Evolutionary conservation across 2,113 vertebrate species (phyloP), one percentile per base, ranked within the genome.

Genomic region (Edolisoma coerulescens): DNA sequence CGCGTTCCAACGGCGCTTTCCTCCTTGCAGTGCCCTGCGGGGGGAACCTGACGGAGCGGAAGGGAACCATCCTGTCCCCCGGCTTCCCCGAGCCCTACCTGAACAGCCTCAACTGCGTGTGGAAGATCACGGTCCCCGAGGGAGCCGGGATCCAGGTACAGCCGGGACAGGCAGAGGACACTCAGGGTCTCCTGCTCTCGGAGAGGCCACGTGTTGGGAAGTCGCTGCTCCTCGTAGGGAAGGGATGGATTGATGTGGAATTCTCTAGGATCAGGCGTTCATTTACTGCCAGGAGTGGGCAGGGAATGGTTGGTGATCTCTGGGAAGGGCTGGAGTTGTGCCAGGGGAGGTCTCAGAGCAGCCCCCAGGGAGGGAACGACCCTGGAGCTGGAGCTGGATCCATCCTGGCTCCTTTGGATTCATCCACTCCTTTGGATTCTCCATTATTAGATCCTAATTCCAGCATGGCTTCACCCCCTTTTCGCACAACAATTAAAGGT

Each of bases 81-180:
- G 99, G 99, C 41, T 99, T 99, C 96, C 99, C 99, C 0, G 99
- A 99, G 96, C 99, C 99, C 2, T 99, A 99, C 97, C 98, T 99
- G 75, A 99, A 99, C 97, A 99, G 99, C 94, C 98, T 99, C 93
- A 99, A 99, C 98, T 99, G 99, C 17, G 99, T 99, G 52, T 99
- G 99, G 99, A 99, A 99, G 97, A 99, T 99, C 94, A 98, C 98
- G 0, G 99, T 99, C 74, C 99, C 99, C 0, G 99, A 99, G 90
- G 99, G 99, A 63, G 99, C 99, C 1, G 99, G 99, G 90, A 99
- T 99, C 57, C 99, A 99, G 99, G 99, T 99, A 98, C 27, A 10
- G 73, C 3, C 0, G 16, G 7, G 26, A 52, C 6, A 2, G 11
- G 5, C 37, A 7, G 56, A 10, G 59, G 18, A 33, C 60, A 5